Evolutionary conservation across 2,113 vertebrate species (phyloP).

Genomic region (Nansenia antarctica): DNA sequence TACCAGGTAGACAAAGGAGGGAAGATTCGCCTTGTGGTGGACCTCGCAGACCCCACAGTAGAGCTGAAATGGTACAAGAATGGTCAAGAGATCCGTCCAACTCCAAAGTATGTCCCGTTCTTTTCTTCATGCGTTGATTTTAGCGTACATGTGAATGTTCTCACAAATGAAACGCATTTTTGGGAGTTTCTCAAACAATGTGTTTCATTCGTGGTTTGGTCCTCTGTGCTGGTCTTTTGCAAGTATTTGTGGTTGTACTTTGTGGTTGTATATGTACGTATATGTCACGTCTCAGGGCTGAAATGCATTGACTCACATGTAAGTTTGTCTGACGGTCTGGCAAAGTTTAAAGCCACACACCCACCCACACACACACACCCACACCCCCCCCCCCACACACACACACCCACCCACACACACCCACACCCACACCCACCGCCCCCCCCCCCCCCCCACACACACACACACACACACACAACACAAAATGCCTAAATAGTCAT

Average conservation of each 20-base stretch:
- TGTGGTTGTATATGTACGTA: slow-evolving; percentile 38
- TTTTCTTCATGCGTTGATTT: slow-evolving; percentile 8
- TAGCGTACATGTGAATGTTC: slow-evolving; percentile 12
- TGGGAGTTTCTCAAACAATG: slow-evolving; percentile 40
- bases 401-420: neutral
- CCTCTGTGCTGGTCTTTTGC: slow-evolving; percentile 11
- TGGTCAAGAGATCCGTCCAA: slow-evolving; percentile 94
- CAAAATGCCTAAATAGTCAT: too few species aligned
- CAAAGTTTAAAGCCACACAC: neutral
- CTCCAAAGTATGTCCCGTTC: slow-evolving; percentile 86
- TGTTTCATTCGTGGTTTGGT: slow-evolving; percentile 51
- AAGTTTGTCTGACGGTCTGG: neutral
- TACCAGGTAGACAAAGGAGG: slow-evolving; percentile 97
- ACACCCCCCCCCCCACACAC: neutral
- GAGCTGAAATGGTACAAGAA: slow-evolving; percentile 99
- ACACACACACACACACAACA: neutral
- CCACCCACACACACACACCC: neutral
- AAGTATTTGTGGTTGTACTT: neutral
- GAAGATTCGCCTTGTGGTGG: slow-evolving; percentile 89
- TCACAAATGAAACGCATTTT: slow-evolving; percentile 56
- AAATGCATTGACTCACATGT: slow-evolving; percentile 57
- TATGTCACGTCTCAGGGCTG: slow-evolving; percentile 28
- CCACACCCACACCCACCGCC: neutral
- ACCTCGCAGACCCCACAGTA: slow-evolving; percentile 93
- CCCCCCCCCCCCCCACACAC: neutral